phyloP scores from a whole-genome alignment of 1,140 invertebrate species.

The Panagrolaimus sp. region DNA sequence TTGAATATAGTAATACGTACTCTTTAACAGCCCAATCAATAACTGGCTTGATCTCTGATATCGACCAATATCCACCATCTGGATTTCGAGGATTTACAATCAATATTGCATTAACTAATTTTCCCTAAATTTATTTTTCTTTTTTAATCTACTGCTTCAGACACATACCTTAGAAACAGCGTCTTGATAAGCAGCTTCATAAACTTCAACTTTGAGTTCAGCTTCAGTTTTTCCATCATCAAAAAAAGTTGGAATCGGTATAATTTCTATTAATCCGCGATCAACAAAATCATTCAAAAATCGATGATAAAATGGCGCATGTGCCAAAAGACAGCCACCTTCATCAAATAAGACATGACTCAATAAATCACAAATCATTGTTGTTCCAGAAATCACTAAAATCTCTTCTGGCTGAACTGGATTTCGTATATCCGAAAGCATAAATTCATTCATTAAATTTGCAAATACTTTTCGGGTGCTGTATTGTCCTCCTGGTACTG shows the following conservation, averaged over 20 bases:
- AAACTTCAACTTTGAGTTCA: slow-evolving; percentile 30
- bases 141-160: not conserved
- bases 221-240: slow-evolving; percentile 25
- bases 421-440: not conserved
- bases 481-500: slow-evolving; percentile 22
- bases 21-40: slow-evolving; percentile 30
- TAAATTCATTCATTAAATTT: slow-evolving; percentile 39
- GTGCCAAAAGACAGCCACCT: slow-evolving; percentile 34
- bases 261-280: slow-evolving; percentile 31
- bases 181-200: slow-evolving; percentile 34
- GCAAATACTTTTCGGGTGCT: slow-evolving; percentile 27
- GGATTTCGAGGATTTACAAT: slow-evolving; percentile 40
- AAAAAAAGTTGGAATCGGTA: slow-evolving; percentile 30
- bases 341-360: slow-evolving; percentile 40
- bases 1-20: not conserved
- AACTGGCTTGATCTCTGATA: slow-evolving; percentile 35
- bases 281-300: slow-evolving; percentile 36
- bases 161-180: slow-evolving; percentile 5
- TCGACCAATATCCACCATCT: slow-evolving; percentile 35
- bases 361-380: slow-evolving; percentile 35
- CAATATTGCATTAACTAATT: slow-evolving; percentile 32
- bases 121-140: not conserved
- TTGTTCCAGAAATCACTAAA: slow-evolving; percentile 35
- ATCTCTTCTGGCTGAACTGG: slow-evolving; percentile 4
- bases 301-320: slow-evolving; percentile 38